These are phyloP conservation scores for Sinhomidia bicolor DNA, from an alignment of 2,888 invertebrate species.

Conservation along the genomic window DNA sequence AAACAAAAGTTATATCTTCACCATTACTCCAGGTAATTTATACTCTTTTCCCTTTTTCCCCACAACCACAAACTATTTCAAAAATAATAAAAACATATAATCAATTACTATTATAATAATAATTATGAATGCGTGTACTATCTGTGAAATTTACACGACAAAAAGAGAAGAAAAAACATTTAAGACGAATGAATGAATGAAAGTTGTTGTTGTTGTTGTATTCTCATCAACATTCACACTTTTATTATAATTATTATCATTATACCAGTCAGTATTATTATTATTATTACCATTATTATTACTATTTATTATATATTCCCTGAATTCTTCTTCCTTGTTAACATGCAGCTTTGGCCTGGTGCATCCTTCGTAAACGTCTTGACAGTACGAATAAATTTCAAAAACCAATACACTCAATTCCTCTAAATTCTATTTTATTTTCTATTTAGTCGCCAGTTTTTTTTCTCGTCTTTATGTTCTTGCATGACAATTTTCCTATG, in stretches of 20 bases:
- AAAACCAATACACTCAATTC: conserved; percentile 19
- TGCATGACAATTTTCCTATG: conserved; percentile 4
- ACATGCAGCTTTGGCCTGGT: conserved; percentile 94
- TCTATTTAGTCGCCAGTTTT: not conserved
- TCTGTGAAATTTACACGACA: not conserved
- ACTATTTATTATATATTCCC: conserved; percentile 14
- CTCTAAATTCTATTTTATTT: not conserved
- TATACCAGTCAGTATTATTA: too few relatives aligned
- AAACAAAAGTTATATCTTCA: too few relatives aligned
- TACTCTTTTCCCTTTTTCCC: too few relatives aligned
- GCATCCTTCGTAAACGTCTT: conserved; percentile 93
- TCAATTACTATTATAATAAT: too few relatives aligned
- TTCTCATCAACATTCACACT: conserved; percentile 17
- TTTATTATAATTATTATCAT: not conserved
- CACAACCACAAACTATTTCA: too few relatives aligned
- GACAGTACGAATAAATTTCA: conserved; percentile 88
- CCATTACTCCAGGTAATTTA: conserved; percentile 53
- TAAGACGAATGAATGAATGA: conserved; percentile 23
- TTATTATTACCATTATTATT: too few relatives aligned
- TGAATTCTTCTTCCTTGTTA: conserved; percentile 55
- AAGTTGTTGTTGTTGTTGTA: conserved; percentile 16
- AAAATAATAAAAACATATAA: too few relatives aligned
- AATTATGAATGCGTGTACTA: conserved; percentile 2
- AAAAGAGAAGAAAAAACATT: not conserved
- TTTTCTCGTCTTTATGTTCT: not conserved